Evolutionary conservation across 64 coral and sea anemone species (phyloP), one percentile per base, ranked within the genome.

Genomic region (Dendrophyllia cribrosa): DNA sequence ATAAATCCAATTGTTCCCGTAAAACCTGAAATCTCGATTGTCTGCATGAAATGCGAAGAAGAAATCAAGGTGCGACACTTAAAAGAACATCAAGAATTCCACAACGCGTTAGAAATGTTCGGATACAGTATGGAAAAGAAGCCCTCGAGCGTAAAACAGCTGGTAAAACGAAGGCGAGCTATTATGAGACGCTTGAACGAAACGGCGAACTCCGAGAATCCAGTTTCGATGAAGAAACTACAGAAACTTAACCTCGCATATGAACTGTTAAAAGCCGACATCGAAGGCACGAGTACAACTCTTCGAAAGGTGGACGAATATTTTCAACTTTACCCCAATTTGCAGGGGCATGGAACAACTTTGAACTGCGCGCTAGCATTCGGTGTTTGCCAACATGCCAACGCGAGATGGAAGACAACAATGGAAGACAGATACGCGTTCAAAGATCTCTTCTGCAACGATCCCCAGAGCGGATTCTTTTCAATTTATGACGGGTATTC

Each of bases 21-120:
- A 52, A 67, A 84, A 24, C 60, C 80, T 7, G 80, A 84, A 69
- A 66, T 84, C 43, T 51, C 80, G 12, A 93, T 94, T 81, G 45
- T 97, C 53, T 97, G 95, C 44, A 80, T 97, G 95, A 93, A 93
- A 71, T 97, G 95, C 67, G 95, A 94, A 34, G 95, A 97, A 94
- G 95, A 97, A 87, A 90, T 94, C 0, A 87, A 74, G 20, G 88
- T 97, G 51, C 78, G 88, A 45, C 83, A 95, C 23, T 85, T 98
- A 47, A 72, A 80, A 77, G 89, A 92, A 46, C 96, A 98, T 77
- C 94, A 94, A 24, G 90, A 93, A 58, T 90, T 95, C 56, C 96
- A 98, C 79, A 43, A 78, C 10, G 96, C 94, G 1, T 23, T 98
- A 51, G 79, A 75, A 79, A 86, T 95, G 15, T 95, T 95, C 61